Evolutionary conservation across 2,797 vertebrate genomes (phyloP), one percentile per base, ranked within the genome.

Genomic region (Eulemur coronatus): DNA sequence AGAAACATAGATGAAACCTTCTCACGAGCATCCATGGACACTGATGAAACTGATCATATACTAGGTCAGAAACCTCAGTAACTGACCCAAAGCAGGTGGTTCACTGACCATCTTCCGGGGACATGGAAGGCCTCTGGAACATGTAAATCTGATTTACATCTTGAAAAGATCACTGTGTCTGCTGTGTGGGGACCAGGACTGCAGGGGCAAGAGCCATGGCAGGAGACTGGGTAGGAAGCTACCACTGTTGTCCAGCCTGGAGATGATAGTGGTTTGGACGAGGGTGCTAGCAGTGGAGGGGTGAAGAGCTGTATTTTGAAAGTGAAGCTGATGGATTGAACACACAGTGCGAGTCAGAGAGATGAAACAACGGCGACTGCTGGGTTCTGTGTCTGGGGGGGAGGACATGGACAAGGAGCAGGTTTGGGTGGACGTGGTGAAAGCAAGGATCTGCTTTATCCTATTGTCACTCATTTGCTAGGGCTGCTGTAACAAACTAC

Each of bases 271-370:
- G 69, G 17, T 35, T 35, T n/a, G 17, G 41, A 76, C 1, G 10
- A 24, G 70, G 38, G 73, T 0, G 0, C 35, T 26, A 70, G 59
- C 38, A 7, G 46, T 15, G 18, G 72, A 55, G n/a, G 14, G 4
- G 24, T 2, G 12, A 38, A 24, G n/a, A 10, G 10, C 61, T 26
- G 8, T 30, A 46, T 65, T 38, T 52, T 50, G 61, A 78, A 78
- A 75, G 48, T 52, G 38, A 85, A 57, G 33, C 69, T 88, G 50
- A 22, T 55, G 24, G 30, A 43, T n/a, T 52, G 55, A 86, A 73
- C 13, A 15, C 3, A 17, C 57, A 52, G 18, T 24, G 38, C 2
- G 18, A 30, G 15, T 46, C 15, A 4, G 4, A 69, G 61, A 76
- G 33, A 12, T n/a, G 11, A 70, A 75, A 7, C n/a, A 48, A 2